Base-by-base conservation (phyloP, 2,113 vertebrate genomes). In the Crotalus viridis region DNA sequence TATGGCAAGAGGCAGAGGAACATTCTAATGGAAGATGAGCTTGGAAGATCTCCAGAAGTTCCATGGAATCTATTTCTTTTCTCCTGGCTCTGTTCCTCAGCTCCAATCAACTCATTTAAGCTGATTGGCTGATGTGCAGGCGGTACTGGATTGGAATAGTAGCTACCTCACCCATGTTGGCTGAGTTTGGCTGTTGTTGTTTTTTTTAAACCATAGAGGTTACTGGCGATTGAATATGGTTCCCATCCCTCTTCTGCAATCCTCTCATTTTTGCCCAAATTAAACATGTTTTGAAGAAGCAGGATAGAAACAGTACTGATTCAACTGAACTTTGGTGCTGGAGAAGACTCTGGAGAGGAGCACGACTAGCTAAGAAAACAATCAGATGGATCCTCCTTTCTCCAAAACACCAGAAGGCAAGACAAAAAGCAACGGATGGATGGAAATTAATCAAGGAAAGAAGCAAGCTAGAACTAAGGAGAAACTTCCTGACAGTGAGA, bases 71-170 rank as follows among this genome's bases (percentile, higher is more conserved):
- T 4, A 15, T 86, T 26, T 48, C 5, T 0, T 61, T 8, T 13
- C 1, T 52, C 3, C 26, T 17, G 2, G 39, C 3, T 0, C 55
- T 17, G 4, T 51, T 54, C 0, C 8, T 52, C 93, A 89, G 74
- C 89, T 90, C 48, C 89, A 85, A 10, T 0, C 12, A 54, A 33
- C 24, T 21, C 21, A 52, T 87, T 88, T 85, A 0, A 0, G 39
- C 33, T 2, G 94, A 95, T 91, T 92, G 96, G 94, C 57, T 81
- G 0, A 93, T 92, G 87, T 22, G 46, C 26, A 87, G 90, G 85
- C 92, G 94, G 94, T 54, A 22, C 4, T 24, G 21, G 95, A 93
- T 95, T 90, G 93, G 95, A 97, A 96, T 96, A 97, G 96, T 93
- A 94, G 87, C 61, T 96, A 94, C 95, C 94, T 0, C 91, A 95